Conservation (phyloP, 2,888 invertebrate species). For the Eubasilissa splendida region DNA sequence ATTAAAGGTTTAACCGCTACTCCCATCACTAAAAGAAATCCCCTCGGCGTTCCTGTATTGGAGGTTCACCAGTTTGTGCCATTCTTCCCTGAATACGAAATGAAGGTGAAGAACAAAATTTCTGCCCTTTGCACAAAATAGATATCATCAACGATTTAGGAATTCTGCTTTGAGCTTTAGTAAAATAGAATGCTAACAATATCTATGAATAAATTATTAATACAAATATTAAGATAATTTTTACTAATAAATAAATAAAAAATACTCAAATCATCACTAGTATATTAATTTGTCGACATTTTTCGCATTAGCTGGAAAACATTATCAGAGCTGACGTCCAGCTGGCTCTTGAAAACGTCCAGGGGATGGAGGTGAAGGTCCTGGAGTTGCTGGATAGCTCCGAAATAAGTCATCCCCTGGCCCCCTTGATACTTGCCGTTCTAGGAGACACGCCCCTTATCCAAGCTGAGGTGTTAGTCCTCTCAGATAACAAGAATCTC, state of each 20-base stretch:
- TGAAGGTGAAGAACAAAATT: slow-evolving; percentile 63
- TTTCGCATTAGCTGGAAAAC: slow-evolving; percentile 63
- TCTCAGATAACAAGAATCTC: slow-evolving; percentile 67
- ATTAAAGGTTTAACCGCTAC: slow-evolving; percentile 84
- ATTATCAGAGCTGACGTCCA: slow-evolving; percentile 78
- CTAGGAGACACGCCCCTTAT: slow-evolving; percentile 80
- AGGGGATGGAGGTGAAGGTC: slow-evolving; percentile 75
- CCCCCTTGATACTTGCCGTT: slow-evolving; percentile 73
- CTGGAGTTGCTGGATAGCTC: slow-evolving; percentile 73
- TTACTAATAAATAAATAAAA: too few species aligned
- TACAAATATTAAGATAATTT: too few species aligned
- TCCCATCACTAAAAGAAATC: slow-evolving; percentile 79
- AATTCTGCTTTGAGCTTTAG: too few species aligned
- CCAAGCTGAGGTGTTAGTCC: slow-evolving; percentile 77
- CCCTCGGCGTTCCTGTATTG: slow-evolving; percentile 82
- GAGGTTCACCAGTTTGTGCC: slow-evolving; percentile 84
- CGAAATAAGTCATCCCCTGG: slow-evolving; percentile 67
- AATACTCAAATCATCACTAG: too few species aligned
- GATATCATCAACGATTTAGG: too few species aligned
- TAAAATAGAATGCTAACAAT: too few species aligned
- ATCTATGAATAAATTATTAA: too few species aligned
- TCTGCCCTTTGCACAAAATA: too few species aligned
- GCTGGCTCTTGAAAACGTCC: slow-evolving; percentile 80
- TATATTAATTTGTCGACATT: too few species aligned
- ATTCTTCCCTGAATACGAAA: slow-evolving; percentile 69